Base-by-base conservation (phyloP, 2,113 vertebrate genomes). In the Azemiops feae region DNA sequence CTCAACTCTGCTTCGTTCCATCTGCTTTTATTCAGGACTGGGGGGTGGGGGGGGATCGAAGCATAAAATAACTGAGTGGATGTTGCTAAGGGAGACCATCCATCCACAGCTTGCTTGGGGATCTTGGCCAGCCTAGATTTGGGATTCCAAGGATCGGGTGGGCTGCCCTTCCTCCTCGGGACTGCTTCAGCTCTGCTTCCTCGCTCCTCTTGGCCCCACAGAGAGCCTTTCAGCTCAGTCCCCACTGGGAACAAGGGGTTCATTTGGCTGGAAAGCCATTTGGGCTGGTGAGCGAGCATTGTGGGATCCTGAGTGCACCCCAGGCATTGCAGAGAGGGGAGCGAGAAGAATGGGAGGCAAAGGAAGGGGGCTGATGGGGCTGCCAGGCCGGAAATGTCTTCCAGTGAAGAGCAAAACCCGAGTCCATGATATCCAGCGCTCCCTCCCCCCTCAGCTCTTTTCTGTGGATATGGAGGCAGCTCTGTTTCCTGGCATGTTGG, bases 261-360 rank as follows among this genome's bases (percentile, higher is more conserved):
- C 23, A 4, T 52, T 86, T 23, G 22, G 57, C 50, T 22, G 54
- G 81, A 93, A 90, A 87, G 14, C 45, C 85, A 43, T 39, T 39
- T 1, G 34, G 89, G 74, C 55, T 9, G 11, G 10, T 39, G 18
- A 54, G 39, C 16, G 30, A 52, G 30, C 87, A 25, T 27, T 58
- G 34, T n/a, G 6, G 74, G 22, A 47, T 86, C 69, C 45, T 93
- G 74, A 93, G 92, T 90, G 92, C 88, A 52, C 92, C 74, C 30
- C 27, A 1, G 85, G 92, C 60, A 18, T 86, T n/a, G 5, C 5
- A 20, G 43, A 16, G 74, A 45, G 45, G 64, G 47, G 88, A 89
- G 69, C 92, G 50, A 57, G 39, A 50, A 92, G 88, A 64, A 22
- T 14, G n/a, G 53, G 81, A 58, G 30, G 43, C 92, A 45, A 4